These are phyloP conservation scores for Galemys pyrenaicus DNA, from an alignment of 2,113 vertebrate genomes.

Conservation along the genomic window DNA sequence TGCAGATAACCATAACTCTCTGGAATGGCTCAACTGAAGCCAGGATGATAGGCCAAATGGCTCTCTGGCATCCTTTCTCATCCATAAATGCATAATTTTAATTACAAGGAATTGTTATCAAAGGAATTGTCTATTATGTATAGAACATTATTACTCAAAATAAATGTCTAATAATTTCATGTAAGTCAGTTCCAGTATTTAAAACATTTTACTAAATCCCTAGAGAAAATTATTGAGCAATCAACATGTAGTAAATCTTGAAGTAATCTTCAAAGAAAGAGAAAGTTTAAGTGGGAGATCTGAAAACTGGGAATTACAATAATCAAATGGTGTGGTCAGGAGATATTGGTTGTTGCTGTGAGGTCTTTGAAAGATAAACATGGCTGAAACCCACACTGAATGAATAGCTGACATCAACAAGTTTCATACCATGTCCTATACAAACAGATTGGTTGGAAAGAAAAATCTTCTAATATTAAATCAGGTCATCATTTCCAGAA, in stretches of 20 bases:
- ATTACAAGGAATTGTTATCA: constrained; percentile 49
- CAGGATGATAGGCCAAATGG: constrained; percentile 29
- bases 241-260: constrained; percentile 56
- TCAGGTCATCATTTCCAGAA: constrained; percentile 72
- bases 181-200: constrained; percentile 37
- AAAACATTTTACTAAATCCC: constrained; percentile 36
- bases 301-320: constrained; percentile 60
- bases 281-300: constrained; percentile 54
- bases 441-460: constrained; percentile 64
- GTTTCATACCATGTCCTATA: constrained; percentile 54
- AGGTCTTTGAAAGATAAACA: constrained; percentile 75
- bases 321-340: constrained; percentile 73
- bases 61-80: constrained; percentile 23
- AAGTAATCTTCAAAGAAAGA: constrained; percentile 65
- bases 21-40: constrained; percentile 43
- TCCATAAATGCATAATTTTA: constrained; percentile 48
- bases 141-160: constrained; percentile 20
- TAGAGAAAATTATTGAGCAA: constrained; percentile 61
- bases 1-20: constrained; percentile 61
- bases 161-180: constrained; percentile 49
- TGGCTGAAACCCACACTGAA: constrained; percentile 59
- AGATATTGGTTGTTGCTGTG: constrained; percentile 73
- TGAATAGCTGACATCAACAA: constrained; percentile 68
- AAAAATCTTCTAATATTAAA: constrained; percentile 68
- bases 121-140: constrained; percentile 31